Percentiles rank a stretch among this genome's conserved stretches.
Evolutionary conservation across 2,888 invertebrate genomes (phyloP).

Genomic region (Synanthedon myopaeformis): DNA sequence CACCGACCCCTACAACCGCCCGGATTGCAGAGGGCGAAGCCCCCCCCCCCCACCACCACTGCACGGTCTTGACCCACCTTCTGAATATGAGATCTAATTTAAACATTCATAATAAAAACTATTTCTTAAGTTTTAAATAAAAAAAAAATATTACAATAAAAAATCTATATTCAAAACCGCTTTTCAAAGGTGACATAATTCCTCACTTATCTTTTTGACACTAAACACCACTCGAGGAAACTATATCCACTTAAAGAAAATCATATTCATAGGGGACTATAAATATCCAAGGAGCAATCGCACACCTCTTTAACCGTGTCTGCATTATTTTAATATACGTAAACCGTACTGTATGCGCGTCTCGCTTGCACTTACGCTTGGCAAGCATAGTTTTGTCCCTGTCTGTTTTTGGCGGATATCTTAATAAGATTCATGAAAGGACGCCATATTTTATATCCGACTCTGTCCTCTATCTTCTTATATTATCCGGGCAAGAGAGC

Average conservation of each 20-base stretch:
- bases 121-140: too few species aligned
- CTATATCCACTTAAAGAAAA: slow-evolving; percentile 62
- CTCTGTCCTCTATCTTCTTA: slow-evolving; percentile 72
- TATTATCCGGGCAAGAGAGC: slow-evolving; percentile 64
- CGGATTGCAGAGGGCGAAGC: too few species aligned
- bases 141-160: too few species aligned
- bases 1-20: too few species aligned
- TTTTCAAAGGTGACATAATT: too few species aligned
- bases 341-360: slow-evolving; percentile 39
- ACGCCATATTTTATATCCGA: slow-evolving; percentile 84
- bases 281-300: slow-evolving; percentile 47
- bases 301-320: slow-evolving; percentile 63
- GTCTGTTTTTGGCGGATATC: slow-evolving; percentile 76
- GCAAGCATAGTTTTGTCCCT: slow-evolving; percentile 30
- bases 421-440: slow-evolving; percentile 88
- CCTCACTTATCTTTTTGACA: slow-evolving; percentile 19
- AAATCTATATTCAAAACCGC: too few species aligned
- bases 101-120: too few species aligned
- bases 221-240: slow-evolving; percentile 41
- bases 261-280: slow-evolving; percentile 65
- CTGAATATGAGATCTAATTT: too few species aligned
- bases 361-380: slow-evolving; percentile 17
- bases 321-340: slow-evolving; percentile 69
- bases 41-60: too few species aligned
- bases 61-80: too few species aligned